A percentile compares a stretch with the other conserved stretches of the same genome.
Evolutionary conservation across 2,113 vertebrate species (phyloP).

Genomic region (Acanthisitta chloris): DNA sequence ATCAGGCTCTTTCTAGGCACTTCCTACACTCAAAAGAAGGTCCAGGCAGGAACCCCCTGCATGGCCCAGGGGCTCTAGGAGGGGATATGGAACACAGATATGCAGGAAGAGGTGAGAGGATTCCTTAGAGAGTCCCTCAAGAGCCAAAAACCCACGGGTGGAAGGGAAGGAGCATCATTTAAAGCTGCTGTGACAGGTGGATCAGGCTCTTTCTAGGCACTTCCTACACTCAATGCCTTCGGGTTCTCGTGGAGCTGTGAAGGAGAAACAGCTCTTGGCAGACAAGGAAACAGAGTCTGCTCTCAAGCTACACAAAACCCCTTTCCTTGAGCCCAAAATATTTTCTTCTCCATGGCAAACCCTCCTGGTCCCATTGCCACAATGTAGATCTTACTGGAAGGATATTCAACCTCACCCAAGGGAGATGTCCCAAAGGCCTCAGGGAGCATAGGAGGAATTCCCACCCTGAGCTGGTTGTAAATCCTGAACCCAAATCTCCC

Average conservation of each 20-base stretch:
- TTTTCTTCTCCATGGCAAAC: not conserved
- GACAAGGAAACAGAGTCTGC: not conserved
- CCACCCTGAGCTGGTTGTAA: not conserved
- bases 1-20: not conserved
- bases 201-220: not conserved
- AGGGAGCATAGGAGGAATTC: rapidly evolving
- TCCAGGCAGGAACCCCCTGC: not conserved
- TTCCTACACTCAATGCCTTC: not conserved
- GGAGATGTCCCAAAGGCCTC: not conserved
- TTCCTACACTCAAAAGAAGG: too few species aligned
- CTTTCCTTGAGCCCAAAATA: not conserved
- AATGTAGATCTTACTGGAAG: rapidly evolving
- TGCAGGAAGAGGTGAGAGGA: not conserved
- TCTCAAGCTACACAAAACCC: not conserved
- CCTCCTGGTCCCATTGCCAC: rapidly evolving
- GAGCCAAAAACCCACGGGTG: not conserved
- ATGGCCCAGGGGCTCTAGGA: not conserved
- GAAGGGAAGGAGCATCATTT: not conserved
- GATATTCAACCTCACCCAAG: rapidly evolving
- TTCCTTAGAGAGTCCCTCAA: not conserved
- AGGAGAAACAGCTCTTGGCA: not conserved
- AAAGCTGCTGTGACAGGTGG: not conserved
- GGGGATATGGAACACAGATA: not conserved
- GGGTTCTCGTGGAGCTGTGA: not conserved
- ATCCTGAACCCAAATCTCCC: not conserved